phyloP scores from a whole-genome alignment of 2,797 vertebrate species.

The Hozukius guyotensis region DNA sequence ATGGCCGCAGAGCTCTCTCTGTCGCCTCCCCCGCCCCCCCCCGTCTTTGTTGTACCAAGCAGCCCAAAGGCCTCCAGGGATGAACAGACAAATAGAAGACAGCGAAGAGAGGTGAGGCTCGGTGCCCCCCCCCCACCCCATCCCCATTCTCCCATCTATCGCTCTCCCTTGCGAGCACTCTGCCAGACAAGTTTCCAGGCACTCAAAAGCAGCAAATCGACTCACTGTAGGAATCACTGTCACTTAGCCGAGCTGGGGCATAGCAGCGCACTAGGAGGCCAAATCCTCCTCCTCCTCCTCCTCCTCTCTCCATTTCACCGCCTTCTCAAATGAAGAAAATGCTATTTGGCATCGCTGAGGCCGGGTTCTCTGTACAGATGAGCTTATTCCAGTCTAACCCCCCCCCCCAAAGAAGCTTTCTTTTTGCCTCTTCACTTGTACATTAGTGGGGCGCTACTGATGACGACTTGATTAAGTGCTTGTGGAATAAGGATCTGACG shows the following conservation, averaged over 20 bases:
- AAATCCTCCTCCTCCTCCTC: conserved; percentile 53
- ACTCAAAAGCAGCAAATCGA: conserved; percentile 77
- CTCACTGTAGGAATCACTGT: conserved; percentile 76
- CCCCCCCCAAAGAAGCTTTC: not conserved
- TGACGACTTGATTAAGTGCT: conserved; percentile 65
- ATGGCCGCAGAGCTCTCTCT: conserved; percentile 56
- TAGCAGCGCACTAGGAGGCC: conserved; percentile 60
- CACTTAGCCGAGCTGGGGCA: conserved; percentile 71
- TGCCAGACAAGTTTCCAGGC: conserved; percentile 75
- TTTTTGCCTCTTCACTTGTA: conserved; percentile 33
- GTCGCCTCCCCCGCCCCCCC: conserved; percentile 20
- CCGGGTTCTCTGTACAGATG: conserved; percentile 30
- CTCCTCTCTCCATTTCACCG: conserved; percentile 44
- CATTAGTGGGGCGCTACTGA: conserved; percentile 29
- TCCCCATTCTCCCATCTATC: conserved; percentile 55
- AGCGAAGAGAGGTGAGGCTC: conserved; percentile 61
- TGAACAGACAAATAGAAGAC: conserved; percentile 76
- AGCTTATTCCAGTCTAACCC: conserved; percentile 22
- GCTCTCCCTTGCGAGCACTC: conserved; percentile 69
- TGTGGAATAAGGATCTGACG: conserved; percentile 10
- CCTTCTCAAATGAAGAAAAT: conserved; percentile 68
- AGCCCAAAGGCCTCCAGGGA: conserved; percentile 74
- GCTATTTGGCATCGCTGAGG: conserved; percentile 38
- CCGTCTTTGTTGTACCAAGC: conserved; percentile 74
- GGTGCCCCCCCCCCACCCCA: conserved; percentile 22